Evolutionary conservation across 2,113 vertebrate species (phyloP).

Genomic region (Elaphurus davidianus): DNA sequence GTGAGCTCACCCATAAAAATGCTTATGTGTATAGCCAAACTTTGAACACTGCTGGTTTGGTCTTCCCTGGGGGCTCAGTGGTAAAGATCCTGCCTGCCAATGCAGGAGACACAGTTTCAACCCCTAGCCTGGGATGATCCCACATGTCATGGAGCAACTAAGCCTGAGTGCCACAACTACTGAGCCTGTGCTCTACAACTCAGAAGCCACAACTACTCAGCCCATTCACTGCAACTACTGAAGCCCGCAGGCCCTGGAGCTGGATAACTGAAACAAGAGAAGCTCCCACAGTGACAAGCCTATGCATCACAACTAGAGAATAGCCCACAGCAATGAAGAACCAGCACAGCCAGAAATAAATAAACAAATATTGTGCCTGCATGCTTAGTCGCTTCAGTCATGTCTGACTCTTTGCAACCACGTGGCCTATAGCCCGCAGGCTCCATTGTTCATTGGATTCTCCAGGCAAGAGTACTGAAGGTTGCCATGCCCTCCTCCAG

Average conservation of each 20-base stretch:
- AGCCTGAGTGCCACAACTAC: not conserved
- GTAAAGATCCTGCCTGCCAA: not conserved
- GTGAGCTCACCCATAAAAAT: constrained; percentile 72
- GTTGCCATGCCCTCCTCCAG: not conserved
- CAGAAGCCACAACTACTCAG: not conserved
- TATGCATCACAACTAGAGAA: not conserved
- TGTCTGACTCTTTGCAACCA: not conserved
- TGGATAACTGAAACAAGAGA: not conserved
- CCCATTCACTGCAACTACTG: not conserved
- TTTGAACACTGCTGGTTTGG: constrained; percentile 67
- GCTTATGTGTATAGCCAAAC: constrained; percentile 58
- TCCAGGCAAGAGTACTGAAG: not conserved
- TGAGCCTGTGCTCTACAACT: not conserved
- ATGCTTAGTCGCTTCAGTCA: not conserved
- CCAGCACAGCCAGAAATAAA: not conserved
- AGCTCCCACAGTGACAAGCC: not conserved
- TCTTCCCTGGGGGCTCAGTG: not conserved
- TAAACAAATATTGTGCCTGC: not conserved
- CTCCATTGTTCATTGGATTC: not conserved
- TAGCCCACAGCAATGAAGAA: not conserved
- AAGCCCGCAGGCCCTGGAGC: not conserved
- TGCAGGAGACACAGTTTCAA: not conserved
- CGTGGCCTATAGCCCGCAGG: not conserved
- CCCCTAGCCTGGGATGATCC: not conserved
- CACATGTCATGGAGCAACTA: not conserved